Conservation (phyloP, 2,888 invertebrate genomes). For the Melanotus villosus region DNA sequence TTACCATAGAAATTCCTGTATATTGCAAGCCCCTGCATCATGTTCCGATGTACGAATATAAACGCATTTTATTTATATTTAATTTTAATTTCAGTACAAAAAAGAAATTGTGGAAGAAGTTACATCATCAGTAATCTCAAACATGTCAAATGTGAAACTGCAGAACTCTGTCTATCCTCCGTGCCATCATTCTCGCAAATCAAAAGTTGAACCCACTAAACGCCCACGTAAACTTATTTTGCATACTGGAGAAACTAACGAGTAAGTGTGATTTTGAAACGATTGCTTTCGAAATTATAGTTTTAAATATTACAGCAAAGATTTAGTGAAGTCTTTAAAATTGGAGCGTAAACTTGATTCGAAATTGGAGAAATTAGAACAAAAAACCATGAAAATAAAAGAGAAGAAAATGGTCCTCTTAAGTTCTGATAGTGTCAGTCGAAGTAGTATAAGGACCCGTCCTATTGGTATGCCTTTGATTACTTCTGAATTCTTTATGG, state of each 20-base stretch:
- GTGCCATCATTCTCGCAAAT: constrained; percentile 16
- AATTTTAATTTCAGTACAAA: constrained; percentile 59
- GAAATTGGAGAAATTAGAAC: constrained; percentile 67
- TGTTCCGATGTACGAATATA: too few species aligned
- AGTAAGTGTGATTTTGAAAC: constrained; percentile 26
- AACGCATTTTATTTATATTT: neutral
- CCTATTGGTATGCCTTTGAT: neutral
- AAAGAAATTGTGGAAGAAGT: constrained; percentile 61
- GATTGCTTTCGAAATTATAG: too few species aligned
- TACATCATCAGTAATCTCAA: constrained; percentile 54
- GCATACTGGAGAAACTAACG: neutral
- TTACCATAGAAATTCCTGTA: too few species aligned
- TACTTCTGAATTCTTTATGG: constrained; percentile 45
- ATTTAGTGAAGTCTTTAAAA: constrained; percentile 54
- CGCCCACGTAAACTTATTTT: constrained; percentile 8
- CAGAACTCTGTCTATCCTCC: neutral
- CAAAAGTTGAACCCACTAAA: constrained; percentile 23
- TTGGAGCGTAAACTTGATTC: constrained; percentile 63
- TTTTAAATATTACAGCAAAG: constrained; percentile 30
- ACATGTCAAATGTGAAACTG: constrained; percentile 15
- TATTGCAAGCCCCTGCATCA: too few species aligned
- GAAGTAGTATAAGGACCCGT: constrained; percentile 19
- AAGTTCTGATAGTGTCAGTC: constrained; percentile 53
- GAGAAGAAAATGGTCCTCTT: constrained; percentile 63
- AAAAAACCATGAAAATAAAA: constrained; percentile 65